Evolutionary conservation across 1,140 invertebrate genomes (phyloP).

Genomic region (Patella vulgata): DNA sequence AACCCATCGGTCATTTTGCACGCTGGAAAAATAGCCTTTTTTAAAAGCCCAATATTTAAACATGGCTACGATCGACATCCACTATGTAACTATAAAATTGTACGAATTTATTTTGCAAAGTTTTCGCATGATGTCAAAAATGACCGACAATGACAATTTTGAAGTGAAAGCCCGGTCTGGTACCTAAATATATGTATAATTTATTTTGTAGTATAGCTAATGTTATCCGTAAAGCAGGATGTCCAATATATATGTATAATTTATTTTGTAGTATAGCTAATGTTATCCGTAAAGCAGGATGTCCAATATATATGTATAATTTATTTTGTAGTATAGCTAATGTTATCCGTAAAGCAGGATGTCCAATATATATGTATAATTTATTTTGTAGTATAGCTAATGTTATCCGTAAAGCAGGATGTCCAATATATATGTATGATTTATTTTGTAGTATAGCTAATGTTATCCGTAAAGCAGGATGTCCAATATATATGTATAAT

Average conservation of each 20-base stretch:
- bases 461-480: constrained; percentile 87
- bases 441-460: constrained; percentile 82
- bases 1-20: too few relatives aligned
- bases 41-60: too few relatives aligned
- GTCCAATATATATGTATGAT: too few relatives aligned
- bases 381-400: constrained; percentile 82
- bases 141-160: too few relatives aligned
- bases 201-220: constrained; percentile 82
- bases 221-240: constrained; percentile 87
- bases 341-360: constrained; percentile 87
- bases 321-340: constrained; percentile 82
- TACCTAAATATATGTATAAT: too few relatives aligned
- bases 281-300: constrained; percentile 87
- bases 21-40: too few relatives aligned
- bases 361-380: constrained; percentile 89
- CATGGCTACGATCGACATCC: too few relatives aligned
- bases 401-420: constrained; percentile 87
- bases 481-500: constrained; percentile 72
- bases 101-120: too few relatives aligned
- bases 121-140: too few relatives aligned
- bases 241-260: constrained; percentile 89
- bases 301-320: constrained; percentile 89
- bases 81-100: too few relatives aligned
- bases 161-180: too few relatives aligned
- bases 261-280: constrained; percentile 82